Evolutionary conservation across 2,113 vertebrate species (phyloP).

Genomic region (Theristicus caerulescens): DNA sequence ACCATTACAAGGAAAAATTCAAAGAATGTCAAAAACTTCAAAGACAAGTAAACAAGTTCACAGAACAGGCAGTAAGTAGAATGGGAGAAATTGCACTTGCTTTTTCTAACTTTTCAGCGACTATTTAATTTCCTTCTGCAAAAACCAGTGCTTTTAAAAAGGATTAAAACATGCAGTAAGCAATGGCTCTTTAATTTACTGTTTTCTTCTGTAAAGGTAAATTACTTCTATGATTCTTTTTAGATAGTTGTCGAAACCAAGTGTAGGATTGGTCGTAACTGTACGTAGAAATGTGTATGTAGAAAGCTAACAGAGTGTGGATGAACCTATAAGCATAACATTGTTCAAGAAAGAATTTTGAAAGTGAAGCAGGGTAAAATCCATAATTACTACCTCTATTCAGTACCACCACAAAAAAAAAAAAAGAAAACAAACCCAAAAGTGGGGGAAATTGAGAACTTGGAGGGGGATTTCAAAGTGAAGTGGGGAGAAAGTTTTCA

Average conservation of each 20-base stretch:
- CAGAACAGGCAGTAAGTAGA: conserved; percentile 87
- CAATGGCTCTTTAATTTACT: background rate
- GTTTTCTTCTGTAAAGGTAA: background rate
- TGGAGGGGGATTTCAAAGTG: background rate
- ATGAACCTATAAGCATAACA: background rate
- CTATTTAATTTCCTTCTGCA: background rate
- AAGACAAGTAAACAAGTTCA: conserved; percentile 89
- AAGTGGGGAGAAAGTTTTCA: background rate
- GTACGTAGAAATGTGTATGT: background rate
- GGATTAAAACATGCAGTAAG: background rate
- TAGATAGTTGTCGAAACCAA: background rate
- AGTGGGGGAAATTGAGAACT: background rate
- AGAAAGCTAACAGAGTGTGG: background rate
- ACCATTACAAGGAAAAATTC: conserved; percentile 98
- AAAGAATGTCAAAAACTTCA: conserved; percentile 97
- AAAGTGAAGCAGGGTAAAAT: background rate
- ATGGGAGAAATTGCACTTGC: background rate
- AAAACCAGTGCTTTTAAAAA: background rate
- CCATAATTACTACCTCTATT: background rate
- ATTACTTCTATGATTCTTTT: background rate
- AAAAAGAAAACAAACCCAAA: background rate
- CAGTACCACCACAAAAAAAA: background rate
- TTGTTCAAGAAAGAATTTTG: background rate
- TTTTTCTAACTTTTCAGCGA: background rate
- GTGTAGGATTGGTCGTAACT: background rate